Conservation (phyloP, 1,140 invertebrate species). For the Sycophila sp. region DNA sequence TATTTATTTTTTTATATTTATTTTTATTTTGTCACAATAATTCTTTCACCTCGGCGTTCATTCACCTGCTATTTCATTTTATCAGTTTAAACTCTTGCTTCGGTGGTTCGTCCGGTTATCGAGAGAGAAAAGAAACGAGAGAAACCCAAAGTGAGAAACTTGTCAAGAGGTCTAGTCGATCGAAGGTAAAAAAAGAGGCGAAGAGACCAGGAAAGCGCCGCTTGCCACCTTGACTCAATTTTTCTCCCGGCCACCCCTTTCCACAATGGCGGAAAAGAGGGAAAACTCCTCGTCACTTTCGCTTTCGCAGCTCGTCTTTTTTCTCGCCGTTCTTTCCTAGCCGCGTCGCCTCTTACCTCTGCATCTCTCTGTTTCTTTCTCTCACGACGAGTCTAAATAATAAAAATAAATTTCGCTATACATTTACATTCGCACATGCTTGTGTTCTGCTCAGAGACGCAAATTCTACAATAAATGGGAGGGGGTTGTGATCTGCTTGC, state of each 20-base stretch:
- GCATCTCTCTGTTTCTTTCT: background rate
- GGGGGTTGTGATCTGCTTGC: constrained; percentile 39
- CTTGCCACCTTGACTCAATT: background rate
- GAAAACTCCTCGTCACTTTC: background rate
- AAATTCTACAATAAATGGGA: constrained; percentile 47
- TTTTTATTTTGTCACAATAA: constrained; percentile 7
- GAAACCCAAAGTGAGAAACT: background rate
- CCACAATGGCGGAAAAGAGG: background rate
- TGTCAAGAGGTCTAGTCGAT: background rate
- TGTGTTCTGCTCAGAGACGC: constrained; percentile 37
- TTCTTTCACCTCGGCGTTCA: background rate
- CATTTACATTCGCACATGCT: constrained; percentile 50
- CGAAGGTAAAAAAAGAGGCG: background rate
- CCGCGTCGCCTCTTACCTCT: background rate
- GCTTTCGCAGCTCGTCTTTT: background rate
- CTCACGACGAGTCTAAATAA: constrained; percentile 50
- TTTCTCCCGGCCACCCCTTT: background rate
- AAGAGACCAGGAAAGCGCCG: background rate
- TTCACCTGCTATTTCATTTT: background rate
- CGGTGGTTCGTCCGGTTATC: background rate
- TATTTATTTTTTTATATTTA: constrained; percentile 15
- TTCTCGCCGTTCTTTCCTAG: background rate
- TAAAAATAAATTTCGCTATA: constrained; percentile 61
- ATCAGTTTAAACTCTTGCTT: background rate
- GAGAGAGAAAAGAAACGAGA: background rate